Base-by-base conservation (phyloP, 1,140 invertebrate species). In the Trichogramma pretiosum region DNA sequence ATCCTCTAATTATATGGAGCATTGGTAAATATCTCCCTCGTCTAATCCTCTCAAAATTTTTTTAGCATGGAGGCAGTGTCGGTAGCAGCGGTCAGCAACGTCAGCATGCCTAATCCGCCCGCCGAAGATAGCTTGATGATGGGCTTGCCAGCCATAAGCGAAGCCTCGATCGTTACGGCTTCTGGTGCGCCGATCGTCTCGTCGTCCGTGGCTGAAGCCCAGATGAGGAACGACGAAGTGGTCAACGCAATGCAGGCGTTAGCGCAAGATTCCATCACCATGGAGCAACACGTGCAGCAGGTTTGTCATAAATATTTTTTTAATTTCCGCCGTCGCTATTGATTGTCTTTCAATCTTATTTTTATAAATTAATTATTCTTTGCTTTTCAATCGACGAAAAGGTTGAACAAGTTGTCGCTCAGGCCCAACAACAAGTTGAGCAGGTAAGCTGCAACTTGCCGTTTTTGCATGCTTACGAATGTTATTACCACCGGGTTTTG, bases 141-240 rank as follows among this genome's bases (percentile, higher is more conserved):
- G 16, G 61, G n/a, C n/a, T 58, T 74, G 44, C 74, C 68, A 37
- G 57, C 64, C 11, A 74, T 77, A 30, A 77, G 75, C 32, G 74
- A 81, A 34, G 71, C 80, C 1, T 74, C 78, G 0, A 78, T 81
- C n/a, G 58, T 58, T 0, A 54, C 51, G n/a, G 52, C 53, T 18
- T 39, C 59, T 10, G 42, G 45, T 3, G 44, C 57, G n/a, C n/a
- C n/a, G n/a, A n/a, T n/a, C n/a, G n/a, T n/a, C n/a, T n/a, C n/a
- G n/a, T n/a, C n/a, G n/a, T n/a, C 53, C 53, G 38, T 46, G 53
- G 43, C 32, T 1, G 35, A 1, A 14, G 42, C 35, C n/a, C 60
- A 68, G 57, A 63, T 68, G 3, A 49, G 56, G 11, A 59, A 36
- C 24, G 65, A 67, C 23, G 30, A 55, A 10, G 48, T 50, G 8